Percentiles rank a stretch among this genome's conserved stretches.
Conservation (phyloP, 2,888 invertebrate genomes). For the Aelia acuminata region DNA sequence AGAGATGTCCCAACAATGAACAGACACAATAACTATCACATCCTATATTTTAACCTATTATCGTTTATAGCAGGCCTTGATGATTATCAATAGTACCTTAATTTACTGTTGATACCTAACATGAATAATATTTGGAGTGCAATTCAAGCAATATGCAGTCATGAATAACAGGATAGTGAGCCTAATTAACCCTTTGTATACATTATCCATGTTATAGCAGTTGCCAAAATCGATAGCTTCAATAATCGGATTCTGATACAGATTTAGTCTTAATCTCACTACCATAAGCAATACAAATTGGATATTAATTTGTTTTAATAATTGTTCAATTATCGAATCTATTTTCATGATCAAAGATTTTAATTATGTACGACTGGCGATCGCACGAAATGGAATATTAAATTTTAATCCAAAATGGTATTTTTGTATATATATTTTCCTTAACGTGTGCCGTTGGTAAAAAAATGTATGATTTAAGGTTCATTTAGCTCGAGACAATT, state of each 20-base stretch:
- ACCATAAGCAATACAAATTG: neutral
- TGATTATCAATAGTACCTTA: neutral
- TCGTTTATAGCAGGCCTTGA: neutral
- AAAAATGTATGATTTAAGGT: too few relatives aligned
- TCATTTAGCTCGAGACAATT: too few relatives aligned
- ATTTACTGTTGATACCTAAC: neutral
- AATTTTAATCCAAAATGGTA: too few relatives aligned
- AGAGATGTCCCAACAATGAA: too few relatives aligned
- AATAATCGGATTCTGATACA: neutral
- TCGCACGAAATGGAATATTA: too few relatives aligned
- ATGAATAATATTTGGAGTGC: conserved; percentile 4
- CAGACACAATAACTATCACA: neutral
- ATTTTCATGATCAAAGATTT: too few relatives aligned
- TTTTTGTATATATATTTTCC: too few relatives aligned
- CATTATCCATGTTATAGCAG: neutral
- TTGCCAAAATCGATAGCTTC: conserved; percentile 7
- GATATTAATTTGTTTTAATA: neutral
- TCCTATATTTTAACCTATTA: neutral
- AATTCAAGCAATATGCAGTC: conserved; percentile 1
- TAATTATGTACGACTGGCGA: too few relatives aligned
- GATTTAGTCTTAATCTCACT: neutral
- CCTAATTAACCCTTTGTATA: conserved; percentile 1
- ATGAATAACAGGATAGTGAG: conserved; percentile 2
- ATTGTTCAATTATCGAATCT: too few relatives aligned
- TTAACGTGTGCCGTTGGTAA: too few relatives aligned